Base-by-base conservation (phyloP, 2,888 invertebrate species). In the Caenorhabditis sp. region DNA sequence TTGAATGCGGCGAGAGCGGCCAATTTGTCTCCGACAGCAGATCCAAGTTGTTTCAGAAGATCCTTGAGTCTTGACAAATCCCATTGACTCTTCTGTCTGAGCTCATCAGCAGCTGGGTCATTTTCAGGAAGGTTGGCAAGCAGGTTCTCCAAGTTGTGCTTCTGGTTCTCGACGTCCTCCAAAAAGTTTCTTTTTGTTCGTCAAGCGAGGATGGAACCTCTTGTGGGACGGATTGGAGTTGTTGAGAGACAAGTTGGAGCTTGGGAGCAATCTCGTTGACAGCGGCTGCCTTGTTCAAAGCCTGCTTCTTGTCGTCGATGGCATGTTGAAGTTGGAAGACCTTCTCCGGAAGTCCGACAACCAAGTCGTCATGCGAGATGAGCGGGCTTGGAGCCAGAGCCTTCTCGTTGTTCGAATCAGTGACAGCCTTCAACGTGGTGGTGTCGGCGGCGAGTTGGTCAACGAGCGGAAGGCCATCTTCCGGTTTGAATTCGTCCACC, bases 1-100 rank as follows among this genome's bases (percentile, higher is more conserved):
- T 77, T 80, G 77, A 81, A 81, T 26, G 81, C 78, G 26, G 81
- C 83, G 53, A 81, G 79, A 58, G 83, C 81, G 43, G 81, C 81
- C 37, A 81, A 55, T 45, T 81, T 81, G 73, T 83, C 81, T 35
- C 81, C 83, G 65, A 83, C 78, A 26, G 78, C 78, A 46, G 68
- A 72, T 43, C 77, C 78, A 30, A 83, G 73, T 55, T 72, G 61
- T 53, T 76, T 77, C 56, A 81, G 63, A 26, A 79, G 66, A 53
- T 81, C 80, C 59, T 83, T 80, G 55, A 83, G 72, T 50, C 68
- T 61, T 9, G 81, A 80, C 48, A 82, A 68, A 76, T 80, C 83
- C 79, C 80, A 80, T 53, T 72, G 66, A 46, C 78, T 80, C 77
- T 77, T 79, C 56, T 77, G 63, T 26, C 78, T 72, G 46, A 83